Evolutionary conservation across 2,888 invertebrate genomes (phyloP), one percentile per base, ranked within the genome.

Genomic region (Caenorhabditis sp.): DNA sequence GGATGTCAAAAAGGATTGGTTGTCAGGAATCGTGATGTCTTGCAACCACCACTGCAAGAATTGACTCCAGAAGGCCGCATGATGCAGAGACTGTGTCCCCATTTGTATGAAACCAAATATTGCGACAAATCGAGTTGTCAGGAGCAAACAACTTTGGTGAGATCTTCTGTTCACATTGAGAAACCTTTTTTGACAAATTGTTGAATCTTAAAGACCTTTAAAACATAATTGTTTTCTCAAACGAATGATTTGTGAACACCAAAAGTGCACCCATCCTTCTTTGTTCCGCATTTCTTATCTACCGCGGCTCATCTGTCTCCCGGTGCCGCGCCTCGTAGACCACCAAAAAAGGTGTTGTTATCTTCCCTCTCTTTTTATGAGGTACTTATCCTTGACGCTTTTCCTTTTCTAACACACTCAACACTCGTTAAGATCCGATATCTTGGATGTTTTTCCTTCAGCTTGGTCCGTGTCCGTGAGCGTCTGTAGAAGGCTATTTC

Each of bases 1-100:
- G 84, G 82, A 18, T 87, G 87, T 58, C 61, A 76, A 24, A 65
- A 65, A 28, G 85, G 83, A 1, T 64, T 83, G n/a, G 71, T 80
- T 20, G 83, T 83, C 4, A 53, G 85, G 40, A 85, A 85, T 37
- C 80, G 87, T 32, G 87, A 87, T 68, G 87, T 87, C 9, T 47
- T 83, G 0, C 67, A 80, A 50, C 87, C 87, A 13, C 83, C 87
- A 3, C 55, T 87, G 15, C 85, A 83, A n/a, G 81, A 86, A 70
- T n/a, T 78, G 9, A 78, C 80, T 13, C 47, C 40, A 3, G 85
- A 79, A 50, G 76, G 78, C 9, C 53, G 55, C 32, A 72, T 65
- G 47, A 76, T 79, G 62, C 79, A 76, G 22, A 26, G 68, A 40
- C 53, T 80, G 51, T 85, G 85, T 44, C 85, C 85, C 4, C 79